Base-by-base conservation (phyloP, 2,113 vertebrate species). In the Nicator chloris region DNA sequence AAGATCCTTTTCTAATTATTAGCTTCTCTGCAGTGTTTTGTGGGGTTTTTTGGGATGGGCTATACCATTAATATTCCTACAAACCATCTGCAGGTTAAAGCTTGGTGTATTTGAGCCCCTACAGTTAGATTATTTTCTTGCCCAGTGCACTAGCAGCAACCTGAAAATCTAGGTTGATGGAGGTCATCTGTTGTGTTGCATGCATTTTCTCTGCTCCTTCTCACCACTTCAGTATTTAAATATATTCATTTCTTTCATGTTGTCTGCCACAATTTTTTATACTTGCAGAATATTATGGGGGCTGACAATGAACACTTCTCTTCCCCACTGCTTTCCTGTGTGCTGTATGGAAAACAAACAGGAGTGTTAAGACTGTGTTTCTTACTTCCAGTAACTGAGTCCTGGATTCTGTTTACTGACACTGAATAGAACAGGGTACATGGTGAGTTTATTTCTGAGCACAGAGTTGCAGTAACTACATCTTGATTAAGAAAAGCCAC, bases 221-320 rank as follows among this genome's bases (percentile, higher is more conserved):
- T 85, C n/a, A 82, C 19, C 40, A 15, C 27, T 31, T 87, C 71
- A 37, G 9, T 77, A 57, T 70, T 64, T 86, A 65, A 90, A 69
- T 45, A 6, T 37, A 59, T 61, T 90, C 2, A 31, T 13, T 33
- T 42, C 30, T 92, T 88, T 88, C 61, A 44, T 49, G 12, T 69
- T 88, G 10, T 54, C 42, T 53, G 27, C n/a, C 44, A n/a, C 2
- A 0, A 9, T 40, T 84, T 91, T 86, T 90, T 70, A 33, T 81
- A 35, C 19, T 77, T 71, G 18, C 22, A 54, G 79, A 82, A 56
- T 18, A 18, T 56, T 54, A 7, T 31, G 9, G 6, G 4, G 22
- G 18, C 10, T 83, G 68, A n/a, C 0, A 0, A 37, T 27, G 26
- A 92, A 37, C 15, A 7, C 12, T 54, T 88, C 66, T 45, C 10